Base-by-base conservation (phyloP, 2,888 invertebrate species). In the Amphipyra tragopoginis region DNA sequence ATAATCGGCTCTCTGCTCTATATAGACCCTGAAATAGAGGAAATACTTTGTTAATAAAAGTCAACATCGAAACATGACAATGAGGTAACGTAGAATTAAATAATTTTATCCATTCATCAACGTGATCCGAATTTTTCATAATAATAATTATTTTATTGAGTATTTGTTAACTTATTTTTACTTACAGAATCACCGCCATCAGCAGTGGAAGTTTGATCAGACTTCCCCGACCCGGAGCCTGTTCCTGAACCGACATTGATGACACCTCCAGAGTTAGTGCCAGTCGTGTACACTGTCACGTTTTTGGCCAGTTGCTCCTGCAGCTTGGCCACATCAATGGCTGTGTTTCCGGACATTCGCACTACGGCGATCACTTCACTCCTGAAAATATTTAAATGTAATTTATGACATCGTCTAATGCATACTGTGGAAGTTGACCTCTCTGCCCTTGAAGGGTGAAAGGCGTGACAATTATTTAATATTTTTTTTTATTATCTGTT, bases 311-410 rank as follows among this genome's bases (percentile, higher is more conserved):
- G 88, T 64, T 96, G 95, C 71, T 96, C 96, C 83, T 97, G 96
- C 58, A 97, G 96, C 77, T 96, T 96, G n/a, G 96, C 96, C 33
- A 97, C 96, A 80, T 97, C 97, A 0, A 97, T 96, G 29, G 97
- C 95, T 0, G 96, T 95, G 59, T 96, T 96, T 67, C 96, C 96
- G 48, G 96, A 95, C 87, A 96, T 96, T 3, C 96, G 94, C 0
- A 97, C 96, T 6, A 97, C 96, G 0, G 97, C 97, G 44, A 96
- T 96, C 1, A 97, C 97, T 68, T 97, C 96, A 84, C 97, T 97
- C 80, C 97, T 96, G 86, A 47, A 93, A 95, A 70, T 68, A 62
- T n/a, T n/a, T 11, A 42, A 53, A 21, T 7, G 0, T 34, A 1
- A 33, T 13, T 21, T 26, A 9, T 11, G 1, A n/a, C 29, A 13